Evolutionary conservation across 2,797 vertebrate species (phyloP).

Genomic region (Poeciliopsis turneri): DNA sequence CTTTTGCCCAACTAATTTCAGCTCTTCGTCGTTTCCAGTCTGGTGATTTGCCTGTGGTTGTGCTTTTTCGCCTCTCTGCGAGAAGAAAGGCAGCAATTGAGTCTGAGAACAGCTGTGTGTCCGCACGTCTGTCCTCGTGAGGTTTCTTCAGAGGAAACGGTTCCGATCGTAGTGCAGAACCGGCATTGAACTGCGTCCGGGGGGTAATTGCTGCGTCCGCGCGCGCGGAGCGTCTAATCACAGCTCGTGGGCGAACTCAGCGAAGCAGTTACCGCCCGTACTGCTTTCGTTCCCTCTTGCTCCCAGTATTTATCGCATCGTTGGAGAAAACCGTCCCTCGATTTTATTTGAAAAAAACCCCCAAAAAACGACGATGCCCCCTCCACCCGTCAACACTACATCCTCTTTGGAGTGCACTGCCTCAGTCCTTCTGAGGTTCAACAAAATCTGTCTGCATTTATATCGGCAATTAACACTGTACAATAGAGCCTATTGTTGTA

Average conservation of each 20-base stretch:
- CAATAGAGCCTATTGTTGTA: conserved; percentile 68
- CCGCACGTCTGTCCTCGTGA: conserved; percentile 4
- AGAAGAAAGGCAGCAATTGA: conserved; percentile 29
- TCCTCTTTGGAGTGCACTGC: conserved; percentile 5
- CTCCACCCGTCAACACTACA: conserved; percentile 1
- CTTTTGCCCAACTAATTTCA: conserved; percentile 55
- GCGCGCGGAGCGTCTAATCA: conserved; percentile 55
- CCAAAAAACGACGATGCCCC: too few species aligned
- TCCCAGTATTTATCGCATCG: not conserved
- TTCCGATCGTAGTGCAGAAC: conserved; percentile 39
- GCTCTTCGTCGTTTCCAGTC: conserved; percentile 38
- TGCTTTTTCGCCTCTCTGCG: conserved; percentile 27
- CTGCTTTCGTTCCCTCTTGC: conserved; percentile 23
- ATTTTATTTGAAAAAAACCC: not conserved
- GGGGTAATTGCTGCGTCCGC: not conserved
- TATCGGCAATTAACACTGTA: conserved; percentile 63
- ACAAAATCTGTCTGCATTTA: conserved; percentile 45
- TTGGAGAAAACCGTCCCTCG: conserved; percentile 7
- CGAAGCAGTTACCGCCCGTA: conserved; percentile 35
- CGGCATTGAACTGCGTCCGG: conserved; percentile 35
- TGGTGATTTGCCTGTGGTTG: conserved; percentile 43
- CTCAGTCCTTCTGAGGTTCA: conserved; percentile 17
- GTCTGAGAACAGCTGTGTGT: not conserved
- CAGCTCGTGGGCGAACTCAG: conserved; percentile 43
- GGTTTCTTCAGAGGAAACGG: conserved; percentile 38